Percentiles rank a stretch among this genome's conserved stretches.
These are phyloP conservation scores for Corticium candelabrum DNA, from an alignment of 37 sponge, comb jelly and placozoan genomes.

Conservation along the genomic window DNA sequence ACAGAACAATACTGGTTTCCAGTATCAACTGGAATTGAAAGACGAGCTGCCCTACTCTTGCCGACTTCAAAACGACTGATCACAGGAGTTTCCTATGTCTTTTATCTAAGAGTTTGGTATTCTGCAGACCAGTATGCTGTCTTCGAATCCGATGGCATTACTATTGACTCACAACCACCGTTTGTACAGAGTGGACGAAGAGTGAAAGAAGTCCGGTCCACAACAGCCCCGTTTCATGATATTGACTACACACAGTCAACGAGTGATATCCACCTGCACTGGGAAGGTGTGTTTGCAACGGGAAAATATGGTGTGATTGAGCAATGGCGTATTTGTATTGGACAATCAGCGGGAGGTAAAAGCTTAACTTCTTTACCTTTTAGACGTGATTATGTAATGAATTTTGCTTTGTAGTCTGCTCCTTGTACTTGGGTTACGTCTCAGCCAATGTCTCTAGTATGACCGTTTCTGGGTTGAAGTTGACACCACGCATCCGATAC, in stretches of 20 bases:
- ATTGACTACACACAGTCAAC: conserved; percentile 22
- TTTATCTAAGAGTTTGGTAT: conserved; percentile 62
- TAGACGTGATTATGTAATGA: neutral
- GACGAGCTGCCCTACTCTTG: conserved; percentile 19
- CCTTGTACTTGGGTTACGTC: neutral
- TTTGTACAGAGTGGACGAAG: conserved; percentile 9
- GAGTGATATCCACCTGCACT: conserved; percentile 14
- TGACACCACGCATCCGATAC: too few relatives aligned
- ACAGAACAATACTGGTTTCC: conserved; percentile 31
- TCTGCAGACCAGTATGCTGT: conserved; percentile 22
- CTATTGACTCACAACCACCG: conserved; percentile 34
- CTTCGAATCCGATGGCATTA: conserved; percentile 42
- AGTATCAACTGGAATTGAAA: neutral
- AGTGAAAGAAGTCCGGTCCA: conserved; percentile 17
- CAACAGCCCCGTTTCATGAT: conserved; percentile 2
- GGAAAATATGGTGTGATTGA: neutral
- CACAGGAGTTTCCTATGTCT: conserved; percentile 44
- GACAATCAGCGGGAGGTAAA: conserved; percentile 28
- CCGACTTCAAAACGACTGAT: conserved; percentile 15
- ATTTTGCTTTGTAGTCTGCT: neutral
- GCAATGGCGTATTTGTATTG: conserved; percentile 34
- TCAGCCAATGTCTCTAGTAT: neutral
- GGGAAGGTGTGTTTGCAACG: conserved; percentile 48
- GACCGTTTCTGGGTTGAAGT: too few relatives aligned
- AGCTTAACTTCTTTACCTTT: neutral